Evolutionary conservation across 2,888 invertebrate genomes (phyloP).

Genomic region (Aporophyla lueneburgensis): DNA sequence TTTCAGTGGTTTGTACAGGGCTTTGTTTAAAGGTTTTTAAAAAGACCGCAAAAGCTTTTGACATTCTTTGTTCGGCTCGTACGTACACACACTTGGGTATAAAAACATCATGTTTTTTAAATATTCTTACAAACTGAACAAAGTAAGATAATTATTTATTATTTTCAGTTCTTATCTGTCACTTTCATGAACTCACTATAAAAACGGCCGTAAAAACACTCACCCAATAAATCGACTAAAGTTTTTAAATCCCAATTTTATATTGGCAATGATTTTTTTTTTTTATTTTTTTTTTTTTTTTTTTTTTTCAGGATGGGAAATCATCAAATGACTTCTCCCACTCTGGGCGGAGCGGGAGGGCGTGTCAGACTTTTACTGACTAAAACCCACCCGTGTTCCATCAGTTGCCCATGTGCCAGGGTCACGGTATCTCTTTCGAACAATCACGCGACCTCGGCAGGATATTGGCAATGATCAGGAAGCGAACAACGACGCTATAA

Average conservation of each 20-base stretch:
- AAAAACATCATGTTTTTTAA: background rate
- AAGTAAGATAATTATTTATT: background rate
- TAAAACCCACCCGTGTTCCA: too few relatives aligned
- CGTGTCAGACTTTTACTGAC: too few relatives aligned
- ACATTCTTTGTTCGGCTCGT: background rate
- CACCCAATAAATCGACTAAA: slow-evolving; percentile 59
- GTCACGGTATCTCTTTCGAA: too few relatives aligned
- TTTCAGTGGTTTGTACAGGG: background rate
- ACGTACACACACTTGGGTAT: background rate
- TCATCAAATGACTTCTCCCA: too few relatives aligned
- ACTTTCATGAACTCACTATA: background rate
- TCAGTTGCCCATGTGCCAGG: too few relatives aligned
- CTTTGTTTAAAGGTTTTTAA: slow-evolving; percentile 10
- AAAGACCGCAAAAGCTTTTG: slow-evolving; percentile 16
- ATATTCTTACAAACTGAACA: background rate
- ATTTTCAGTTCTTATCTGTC: background rate
- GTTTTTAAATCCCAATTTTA: slow-evolving; percentile 70
- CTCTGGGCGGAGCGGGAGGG: too few relatives aligned
- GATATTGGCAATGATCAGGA: slow-evolving; percentile 68
- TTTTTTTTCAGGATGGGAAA: too few relatives aligned
- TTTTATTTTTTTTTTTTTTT: too few relatives aligned
- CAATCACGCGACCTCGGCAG: too few relatives aligned
- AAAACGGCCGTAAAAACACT: slow-evolving; percentile 24
- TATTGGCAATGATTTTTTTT: too few relatives aligned
- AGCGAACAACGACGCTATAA: slow-evolving; percentile 68